A percentile compares a stretch with the other conserved stretches of the same genome.
phyloP scores from a whole-genome alignment of 1,140 invertebrate species.

The Rhagoletis zephyria region DNA sequence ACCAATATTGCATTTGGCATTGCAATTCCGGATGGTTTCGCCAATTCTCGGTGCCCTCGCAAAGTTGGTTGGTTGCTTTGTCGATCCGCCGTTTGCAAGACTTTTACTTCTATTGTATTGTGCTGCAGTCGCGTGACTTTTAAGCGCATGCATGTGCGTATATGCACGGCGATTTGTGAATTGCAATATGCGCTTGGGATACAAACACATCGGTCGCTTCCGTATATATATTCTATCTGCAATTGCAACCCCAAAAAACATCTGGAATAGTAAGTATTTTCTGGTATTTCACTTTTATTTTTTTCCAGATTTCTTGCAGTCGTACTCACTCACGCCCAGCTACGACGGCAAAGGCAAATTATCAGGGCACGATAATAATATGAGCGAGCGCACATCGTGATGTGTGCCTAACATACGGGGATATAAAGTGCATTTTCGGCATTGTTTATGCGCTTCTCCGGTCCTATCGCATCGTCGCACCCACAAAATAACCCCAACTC shows the following conservation, averaged over 20 bases:
- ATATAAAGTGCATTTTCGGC: constrained; percentile 10
- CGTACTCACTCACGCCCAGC: background rate
- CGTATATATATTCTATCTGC: background rate
- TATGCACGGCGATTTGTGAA: background rate
- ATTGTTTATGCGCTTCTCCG: constrained; percentile 6
- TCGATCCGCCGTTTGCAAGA: no score
- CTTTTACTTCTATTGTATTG: background rate
- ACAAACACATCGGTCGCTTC: background rate
- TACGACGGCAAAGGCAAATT: background rate
- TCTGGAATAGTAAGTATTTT: background rate
- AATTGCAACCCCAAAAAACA: constrained; percentile 23
- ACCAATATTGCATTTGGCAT: constrained; percentile 11
- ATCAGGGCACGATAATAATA: background rate
- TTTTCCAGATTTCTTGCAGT: background rate
- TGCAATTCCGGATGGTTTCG: constrained; percentile 29
- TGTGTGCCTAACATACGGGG: background rate
- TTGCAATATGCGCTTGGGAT: constrained; percentile 27
- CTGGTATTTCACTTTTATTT: background rate
- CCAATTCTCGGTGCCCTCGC: background rate
- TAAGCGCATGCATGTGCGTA: background rate
- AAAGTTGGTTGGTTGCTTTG: background rate
- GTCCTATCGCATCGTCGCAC: background rate
- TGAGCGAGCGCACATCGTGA: background rate
- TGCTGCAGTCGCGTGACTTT: background rate
- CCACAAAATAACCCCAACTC: background rate